Conservation (phyloP, 1,140 invertebrate genomes). For the Thrips palmi region DNA sequence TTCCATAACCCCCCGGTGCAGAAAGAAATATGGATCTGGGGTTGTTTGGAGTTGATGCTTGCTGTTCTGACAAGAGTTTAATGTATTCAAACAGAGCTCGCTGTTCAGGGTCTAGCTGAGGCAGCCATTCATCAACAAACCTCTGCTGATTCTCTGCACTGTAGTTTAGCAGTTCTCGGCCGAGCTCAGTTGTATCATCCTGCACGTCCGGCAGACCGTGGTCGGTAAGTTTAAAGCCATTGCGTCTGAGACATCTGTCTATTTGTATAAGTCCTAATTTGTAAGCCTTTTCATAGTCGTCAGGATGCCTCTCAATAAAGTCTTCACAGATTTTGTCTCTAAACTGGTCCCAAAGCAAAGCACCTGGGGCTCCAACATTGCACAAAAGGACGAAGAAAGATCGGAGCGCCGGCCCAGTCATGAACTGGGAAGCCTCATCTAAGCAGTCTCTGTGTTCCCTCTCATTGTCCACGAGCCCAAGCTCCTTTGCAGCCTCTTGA, state of each 20-base stretch:
- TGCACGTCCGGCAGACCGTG: constrained; percentile 6
- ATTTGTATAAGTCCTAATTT: constrained; percentile 2
- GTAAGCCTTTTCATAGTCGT: neutral
- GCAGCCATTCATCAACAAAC: constrained; percentile 8
- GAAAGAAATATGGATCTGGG: constrained; percentile 12
- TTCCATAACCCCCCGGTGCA: constrained; percentile 15
- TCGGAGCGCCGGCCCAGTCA: too few species aligned
- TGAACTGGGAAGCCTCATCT: neutral
- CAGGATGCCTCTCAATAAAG: neutral
- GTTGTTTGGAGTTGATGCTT: neutral
- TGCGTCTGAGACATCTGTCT: constrained; percentile 1
- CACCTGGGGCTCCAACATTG: too few species aligned
- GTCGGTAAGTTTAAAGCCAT: constrained; percentile 3
- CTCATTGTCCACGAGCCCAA: neutral
- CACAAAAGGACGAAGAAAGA: too few species aligned
- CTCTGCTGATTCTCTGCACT: neutral
- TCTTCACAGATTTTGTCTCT: neutral
- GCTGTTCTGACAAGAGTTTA: neutral
- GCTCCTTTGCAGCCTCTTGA: constrained; percentile 2
- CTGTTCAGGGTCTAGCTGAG: constrained; percentile 8
- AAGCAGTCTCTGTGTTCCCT: neutral
- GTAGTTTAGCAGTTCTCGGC: constrained; percentile 6
- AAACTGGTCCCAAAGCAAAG: neutral
- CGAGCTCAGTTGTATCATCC: constrained; percentile 8
- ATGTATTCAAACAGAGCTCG: constrained; percentile 4